Evolutionary conservation across 2,113 vertebrate genomes (phyloP), one percentile per base, ranked within the genome.

Genomic region (Herpailurus yagouaroundi): DNA sequence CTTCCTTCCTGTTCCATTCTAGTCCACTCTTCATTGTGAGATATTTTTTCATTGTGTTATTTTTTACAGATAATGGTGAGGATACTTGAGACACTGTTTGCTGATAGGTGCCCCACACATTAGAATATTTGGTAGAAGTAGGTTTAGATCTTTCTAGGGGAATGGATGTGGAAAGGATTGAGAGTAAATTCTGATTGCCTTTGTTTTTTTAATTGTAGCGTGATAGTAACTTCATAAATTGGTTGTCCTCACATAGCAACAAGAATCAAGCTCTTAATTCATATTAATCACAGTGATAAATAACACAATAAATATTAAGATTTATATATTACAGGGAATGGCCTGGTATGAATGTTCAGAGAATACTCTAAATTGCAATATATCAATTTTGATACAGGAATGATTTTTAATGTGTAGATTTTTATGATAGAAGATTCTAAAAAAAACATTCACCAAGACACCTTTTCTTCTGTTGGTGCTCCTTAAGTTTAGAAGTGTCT

Each of bases 201-300:
- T 92, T 83, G 18, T 77, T 86, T 91, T 93, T 95, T 69, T 41
- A 86, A 68, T 77, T 82, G 19, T 95, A 73, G 45, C 91, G 33
- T 83, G 31, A n/a, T 69, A 90, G 50, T 91, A 60, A 91, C 33
- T 94, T 94, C 5, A 68, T 88, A 96, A 89, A n/a, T 79, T 77
- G 31, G 29, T 87, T 96, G 87, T 90, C 19, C 23, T 92, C 55
- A 87, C 21, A 33, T 79, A 60, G 73, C 31, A 90, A 36, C 6
- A 96, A 79, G 48, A 95, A 80, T 80, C 1, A 77, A 85, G 86
- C 48, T 77, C 31, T 77, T 77, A 92, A 90, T 82, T 86, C 55
- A 85, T 95, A 94, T 73, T 95, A 89, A 97, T 81, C 27, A 90
- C 63, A 86, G 25, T 80, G 68, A 90, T 38, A 94, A 93, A 63